A percentile compares a stretch with the other conserved stretches of the same genome.
Conservation (phyloP, 2,888 invertebrate species). For the Atethmia centrago region DNA sequence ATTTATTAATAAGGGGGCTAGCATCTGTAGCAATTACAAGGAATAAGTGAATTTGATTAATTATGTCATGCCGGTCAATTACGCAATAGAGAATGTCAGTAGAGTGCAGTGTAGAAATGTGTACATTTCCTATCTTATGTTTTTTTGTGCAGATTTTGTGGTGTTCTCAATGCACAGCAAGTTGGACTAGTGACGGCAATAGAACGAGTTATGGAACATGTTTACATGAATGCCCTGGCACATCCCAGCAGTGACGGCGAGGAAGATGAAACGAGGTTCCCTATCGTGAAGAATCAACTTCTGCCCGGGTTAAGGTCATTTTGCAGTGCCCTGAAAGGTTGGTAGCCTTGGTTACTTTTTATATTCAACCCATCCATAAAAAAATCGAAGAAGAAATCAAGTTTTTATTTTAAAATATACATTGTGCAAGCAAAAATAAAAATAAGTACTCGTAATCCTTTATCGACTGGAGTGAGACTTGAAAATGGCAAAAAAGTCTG, state of each 20-base stretch:
- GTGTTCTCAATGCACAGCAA: constrained; percentile 94
- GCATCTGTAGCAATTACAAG: background rate
- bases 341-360: background rate
- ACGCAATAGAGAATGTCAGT: no score
- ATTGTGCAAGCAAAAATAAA: no score
- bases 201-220: constrained; percentile 96
- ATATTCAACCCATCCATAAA: background rate
- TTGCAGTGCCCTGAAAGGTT: constrained; percentile 96
- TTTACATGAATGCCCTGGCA: constrained; percentile 97
- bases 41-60: background rate
- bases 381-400: background rate
- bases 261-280: constrained; percentile 94
- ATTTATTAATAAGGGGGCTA: background rate
- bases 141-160: constrained; percentile 91
- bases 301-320: constrained; percentile 96
- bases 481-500: background rate
- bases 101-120: background rate
- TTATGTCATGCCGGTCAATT: background rate
- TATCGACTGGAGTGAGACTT: background rate
- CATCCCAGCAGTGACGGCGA: constrained; percentile 95
- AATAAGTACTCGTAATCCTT: no score
- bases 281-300: constrained; percentile 95
- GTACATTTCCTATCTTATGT: background rate
- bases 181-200: constrained; percentile 96
- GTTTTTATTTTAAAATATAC: background rate